Conservation (phyloP, 2,888 invertebrate genomes). For the Apodemia hepburni region DNA sequence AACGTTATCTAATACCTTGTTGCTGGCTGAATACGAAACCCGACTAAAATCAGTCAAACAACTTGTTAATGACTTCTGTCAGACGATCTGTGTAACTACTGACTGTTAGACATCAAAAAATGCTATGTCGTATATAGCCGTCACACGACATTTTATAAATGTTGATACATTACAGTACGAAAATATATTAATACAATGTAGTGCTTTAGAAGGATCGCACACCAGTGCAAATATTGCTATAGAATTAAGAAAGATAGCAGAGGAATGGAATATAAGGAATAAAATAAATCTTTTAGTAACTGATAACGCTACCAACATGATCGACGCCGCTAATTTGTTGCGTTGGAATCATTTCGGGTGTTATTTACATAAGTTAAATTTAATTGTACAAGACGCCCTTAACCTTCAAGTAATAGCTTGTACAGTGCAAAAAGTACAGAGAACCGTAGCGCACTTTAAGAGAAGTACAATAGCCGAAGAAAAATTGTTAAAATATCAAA, state of each 20-base stretch:
- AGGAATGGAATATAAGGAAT: slow-evolving; percentile 16
- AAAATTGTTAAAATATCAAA: slow-evolving; percentile 28
- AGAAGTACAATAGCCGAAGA: slow-evolving; percentile 32
- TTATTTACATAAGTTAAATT: slow-evolving; percentile 31
- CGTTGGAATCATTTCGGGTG: slow-evolving; percentile 30
- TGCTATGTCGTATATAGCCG: slow-evolving; percentile 26
- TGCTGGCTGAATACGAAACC: slow-evolving; percentile 15
- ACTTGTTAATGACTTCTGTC: slow-evolving; percentile 5
- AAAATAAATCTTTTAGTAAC: slow-evolving; percentile 26
- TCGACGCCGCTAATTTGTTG: slow-evolving; percentile 24
- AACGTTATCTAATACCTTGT: slow-evolving; percentile 20
- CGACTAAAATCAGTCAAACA: slow-evolving; percentile 11
- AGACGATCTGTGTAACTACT: slow-evolving; percentile 26
- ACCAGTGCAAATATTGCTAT: slow-evolving; percentile 22
- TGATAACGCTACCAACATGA: slow-evolving; percentile 31
- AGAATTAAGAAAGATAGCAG: slow-evolving; percentile 5
- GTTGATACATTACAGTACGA: slow-evolving; percentile 17
- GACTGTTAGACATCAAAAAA: slow-evolving; percentile 29
- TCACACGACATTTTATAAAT: slow-evolving; percentile 29
- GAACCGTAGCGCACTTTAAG: slow-evolving; percentile 34
- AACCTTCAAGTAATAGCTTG: neutral
- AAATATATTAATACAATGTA: slow-evolving; percentile 14
- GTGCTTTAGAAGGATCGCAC: slow-evolving; percentile 22
- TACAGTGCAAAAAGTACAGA: slow-evolving; percentile 11
- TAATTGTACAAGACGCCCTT: slow-evolving; percentile 29